Percentiles rank a stretch among this genome's conserved stretches.
These are phyloP conservation scores for Shinisaurus crocodilurus DNA, from an alignment of 2,113 vertebrate genomes.

Conservation along the genomic window DNA sequence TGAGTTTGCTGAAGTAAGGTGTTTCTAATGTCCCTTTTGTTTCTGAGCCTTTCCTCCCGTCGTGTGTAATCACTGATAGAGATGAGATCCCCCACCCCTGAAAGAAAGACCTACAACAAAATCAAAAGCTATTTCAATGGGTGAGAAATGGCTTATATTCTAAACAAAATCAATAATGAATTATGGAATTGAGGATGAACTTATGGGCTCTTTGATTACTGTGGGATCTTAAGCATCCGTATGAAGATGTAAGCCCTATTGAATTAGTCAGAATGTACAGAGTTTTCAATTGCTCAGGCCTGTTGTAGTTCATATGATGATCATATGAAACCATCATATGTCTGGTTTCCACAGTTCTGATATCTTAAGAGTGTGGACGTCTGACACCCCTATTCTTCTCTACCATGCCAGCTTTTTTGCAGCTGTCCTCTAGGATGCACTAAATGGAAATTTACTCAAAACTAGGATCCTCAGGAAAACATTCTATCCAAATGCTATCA, in stretches of 20 bases:
- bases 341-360: no score
- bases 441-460: neutral
- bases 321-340: no score
- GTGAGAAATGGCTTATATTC: neutral
- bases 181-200: neutral
- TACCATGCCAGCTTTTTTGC: neutral
- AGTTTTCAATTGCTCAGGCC: neutral
- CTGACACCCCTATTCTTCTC: no score
- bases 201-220: neutral
- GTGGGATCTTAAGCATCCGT: neutral
- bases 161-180: neutral
- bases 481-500: neutral
- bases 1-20: slow-evolving; percentile 45
- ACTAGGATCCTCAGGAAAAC: neutral
- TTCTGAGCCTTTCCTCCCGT: neutral
- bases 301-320: neutral
- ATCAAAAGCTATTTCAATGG: neutral
- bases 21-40: slow-evolving; percentile 41
- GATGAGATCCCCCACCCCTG: neutral
- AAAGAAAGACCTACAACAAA: neutral
- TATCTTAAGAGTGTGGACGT: no score
- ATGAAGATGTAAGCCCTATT: neutral
- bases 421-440: neutral
- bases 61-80: slow-evolving; percentile 31
- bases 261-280: neutral